A percentile compares a stretch with the other conserved stretches of the same genome.
phyloP scores from a whole-genome alignment of 2,888 invertebrate species.

The Diachrysia chrysitis region DNA sequence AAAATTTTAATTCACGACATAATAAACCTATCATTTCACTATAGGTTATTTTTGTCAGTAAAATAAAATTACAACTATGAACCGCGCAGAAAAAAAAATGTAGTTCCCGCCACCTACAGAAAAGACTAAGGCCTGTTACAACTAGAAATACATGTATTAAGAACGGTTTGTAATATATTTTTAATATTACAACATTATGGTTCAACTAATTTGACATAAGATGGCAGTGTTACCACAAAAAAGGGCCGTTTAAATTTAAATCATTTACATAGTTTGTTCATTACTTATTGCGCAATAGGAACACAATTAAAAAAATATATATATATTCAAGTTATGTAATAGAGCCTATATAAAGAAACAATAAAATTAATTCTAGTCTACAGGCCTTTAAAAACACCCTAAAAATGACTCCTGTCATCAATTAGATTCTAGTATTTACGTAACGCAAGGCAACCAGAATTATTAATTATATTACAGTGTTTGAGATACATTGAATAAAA shows the following conservation, averaged over 20 bases:
- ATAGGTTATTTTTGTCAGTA: slow-evolving; percentile 19
- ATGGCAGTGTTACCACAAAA: not conserved
- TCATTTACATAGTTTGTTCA: not conserved
- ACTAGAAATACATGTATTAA: slow-evolving; percentile 34
- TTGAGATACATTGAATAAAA: slow-evolving; percentile 58
- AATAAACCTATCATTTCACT: not conserved
- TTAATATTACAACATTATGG: not conserved
- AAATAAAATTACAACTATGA: slow-evolving; percentile 41
- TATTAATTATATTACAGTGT: slow-evolving; percentile 62
- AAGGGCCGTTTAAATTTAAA: not conserved
- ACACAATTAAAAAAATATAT: not conserved
- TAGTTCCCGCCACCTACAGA: slow-evolving; percentile 76
- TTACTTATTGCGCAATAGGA: not conserved
- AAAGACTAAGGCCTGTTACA: slow-evolving; percentile 59
- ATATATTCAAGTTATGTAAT: not conserved
- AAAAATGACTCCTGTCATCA: slow-evolving; percentile 45
- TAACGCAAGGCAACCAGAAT: slow-evolving; percentile 85
- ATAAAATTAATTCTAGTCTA: slow-evolving; percentile 34
- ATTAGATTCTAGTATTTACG: slow-evolving; percentile 70
- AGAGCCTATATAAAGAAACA: not conserved
- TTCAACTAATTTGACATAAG: not conserved
- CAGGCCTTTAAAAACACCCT: slow-evolving; percentile 62
- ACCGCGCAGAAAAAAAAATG: slow-evolving; percentile 57
- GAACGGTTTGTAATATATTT: not conserved
- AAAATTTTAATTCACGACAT: slow-evolving; percentile 38